Conservation (phyloP, 2,888 invertebrate species). For the Mycalesis mineus region DNA sequence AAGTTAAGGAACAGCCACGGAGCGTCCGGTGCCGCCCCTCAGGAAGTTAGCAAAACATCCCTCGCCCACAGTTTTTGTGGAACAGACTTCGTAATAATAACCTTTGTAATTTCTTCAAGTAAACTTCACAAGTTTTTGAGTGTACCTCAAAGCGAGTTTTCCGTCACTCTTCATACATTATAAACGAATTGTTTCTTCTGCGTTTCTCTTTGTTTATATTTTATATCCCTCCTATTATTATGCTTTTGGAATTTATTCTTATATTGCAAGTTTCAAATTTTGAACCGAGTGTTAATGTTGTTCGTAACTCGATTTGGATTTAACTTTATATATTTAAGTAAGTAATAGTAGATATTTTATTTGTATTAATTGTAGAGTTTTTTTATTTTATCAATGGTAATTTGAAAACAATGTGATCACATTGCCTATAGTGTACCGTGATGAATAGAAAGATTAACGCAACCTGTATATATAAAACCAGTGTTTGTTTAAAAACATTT, state of each 20-base stretch:
- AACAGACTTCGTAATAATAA: constrained; percentile 52
- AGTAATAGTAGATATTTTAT: too few relatives aligned
- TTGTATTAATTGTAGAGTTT: too few relatives aligned
- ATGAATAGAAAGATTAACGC: too few relatives aligned
- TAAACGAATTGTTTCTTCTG: constrained; percentile 39
- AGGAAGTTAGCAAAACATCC: constrained; percentile 48
- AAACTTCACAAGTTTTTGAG: constrained; percentile 49
- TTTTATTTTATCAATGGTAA: too few relatives aligned
- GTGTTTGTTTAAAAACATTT: too few relatives aligned
- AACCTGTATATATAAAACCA: too few relatives aligned
- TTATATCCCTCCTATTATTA: not conserved
- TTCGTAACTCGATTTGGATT: too few relatives aligned
- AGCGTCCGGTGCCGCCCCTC: constrained; percentile 39
- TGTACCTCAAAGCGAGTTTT: constrained; percentile 45
- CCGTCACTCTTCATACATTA: constrained; percentile 44
- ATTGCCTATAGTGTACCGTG: too few relatives aligned
- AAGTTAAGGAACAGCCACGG: constrained; percentile 25
- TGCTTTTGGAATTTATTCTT: not conserved
- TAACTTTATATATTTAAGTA: too few relatives aligned
- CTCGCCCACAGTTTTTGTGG: constrained; percentile 45
- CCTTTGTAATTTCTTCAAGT: constrained; percentile 56
- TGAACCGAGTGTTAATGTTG: too few relatives aligned
- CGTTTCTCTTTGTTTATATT: constrained; percentile 24
- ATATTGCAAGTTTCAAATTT: too few relatives aligned
- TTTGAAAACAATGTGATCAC: too few relatives aligned